Evolutionary conservation across 2,888 invertebrate species (phyloP).

Genomic region (Acleris holmiana): DNA sequence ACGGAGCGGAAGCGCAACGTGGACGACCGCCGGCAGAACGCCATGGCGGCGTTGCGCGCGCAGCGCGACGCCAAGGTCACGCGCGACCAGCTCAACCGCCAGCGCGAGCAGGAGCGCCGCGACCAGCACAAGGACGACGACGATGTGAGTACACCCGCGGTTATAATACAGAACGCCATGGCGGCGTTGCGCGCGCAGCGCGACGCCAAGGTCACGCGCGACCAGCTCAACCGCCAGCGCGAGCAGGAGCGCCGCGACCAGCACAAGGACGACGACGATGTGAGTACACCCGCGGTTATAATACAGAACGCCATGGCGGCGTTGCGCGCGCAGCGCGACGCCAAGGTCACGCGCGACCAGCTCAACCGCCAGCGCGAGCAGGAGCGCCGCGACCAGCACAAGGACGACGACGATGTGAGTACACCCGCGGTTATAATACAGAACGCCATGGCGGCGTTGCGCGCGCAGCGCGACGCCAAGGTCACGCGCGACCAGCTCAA

Average conservation of each 20-base stretch:
- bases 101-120: slow-evolving; percentile 62
- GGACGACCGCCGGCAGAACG: slow-evolving; percentile 95
- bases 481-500: slow-evolving; percentile 88
- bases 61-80: slow-evolving; percentile 95
- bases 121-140: slow-evolving; percentile 71
- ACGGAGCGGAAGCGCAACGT: slow-evolving; percentile 92
- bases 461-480: slow-evolving; percentile 96
- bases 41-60: slow-evolving; percentile 96
- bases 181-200: slow-evolving; percentile 95
- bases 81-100: slow-evolving; percentile 85
- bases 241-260: slow-evolving; percentile 65
- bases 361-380: slow-evolving; percentile 77
- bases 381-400: slow-evolving; percentile 72
- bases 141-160: slow-evolving; percentile 56
- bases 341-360: slow-evolving; percentile 90
- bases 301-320: slow-evolving; percentile 98
- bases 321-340: slow-evolving; percentile 95
- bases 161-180: slow-evolving; percentile 79
- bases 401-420: slow-evolving; percentile 66
- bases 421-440: no score
- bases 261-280: slow-evolving; percentile 66
- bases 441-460: slow-evolving; percentile 96
- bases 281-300: slow-evolving; percentile 61
- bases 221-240: slow-evolving; percentile 83
- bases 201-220: slow-evolving; percentile 93